Percentiles rank a stretch among this genome's conserved stretches.
Conservation (phyloP, 1,140 invertebrate genomes). For the Plectus sambesii region DNA sequence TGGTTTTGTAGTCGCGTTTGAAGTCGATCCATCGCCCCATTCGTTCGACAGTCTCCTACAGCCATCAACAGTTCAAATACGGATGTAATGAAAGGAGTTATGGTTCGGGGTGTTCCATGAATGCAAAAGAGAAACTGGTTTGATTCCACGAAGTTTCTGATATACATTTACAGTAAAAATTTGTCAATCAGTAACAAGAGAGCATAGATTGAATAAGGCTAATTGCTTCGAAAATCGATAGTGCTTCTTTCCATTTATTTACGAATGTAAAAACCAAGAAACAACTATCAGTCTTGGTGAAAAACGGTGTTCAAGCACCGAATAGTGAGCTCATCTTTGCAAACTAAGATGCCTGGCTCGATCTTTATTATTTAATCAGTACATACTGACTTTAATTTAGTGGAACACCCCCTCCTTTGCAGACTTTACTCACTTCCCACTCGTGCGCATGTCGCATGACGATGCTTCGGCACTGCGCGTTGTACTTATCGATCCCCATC, state of each 20-base stretch:
- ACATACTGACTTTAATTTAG: too few species aligned
- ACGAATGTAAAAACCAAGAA: too few species aligned
- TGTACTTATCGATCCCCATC: slow-evolving; percentile 93
- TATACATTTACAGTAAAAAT: neutral
- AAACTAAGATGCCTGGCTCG: slow-evolving; percentile 12
- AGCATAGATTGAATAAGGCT: too few species aligned
- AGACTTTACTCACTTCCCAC: too few species aligned
- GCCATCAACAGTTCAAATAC: neutral
- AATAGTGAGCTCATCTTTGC: too few species aligned
- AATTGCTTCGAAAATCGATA: too few species aligned
- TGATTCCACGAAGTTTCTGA: too few species aligned
- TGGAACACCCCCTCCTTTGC: too few species aligned
- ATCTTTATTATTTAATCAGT: slow-evolving; percentile 34
- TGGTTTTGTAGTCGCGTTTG: slow-evolving; percentile 95
- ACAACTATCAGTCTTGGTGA: too few species aligned
- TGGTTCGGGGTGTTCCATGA: neutral
- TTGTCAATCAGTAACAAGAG: too few species aligned
- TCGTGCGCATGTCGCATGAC: slow-evolving; percentile 88
- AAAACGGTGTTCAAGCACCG: too few species aligned
- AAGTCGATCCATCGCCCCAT: slow-evolving; percentile 99
- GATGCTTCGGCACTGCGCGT: slow-evolving; percentile 88
- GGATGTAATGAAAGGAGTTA: slow-evolving; percentile 8
- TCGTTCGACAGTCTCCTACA: slow-evolving; percentile 60
- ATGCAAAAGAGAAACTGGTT: slow-evolving; percentile 7
- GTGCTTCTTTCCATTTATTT: too few species aligned